These are phyloP conservation scores for Trogon surrucura DNA, from an alignment of 2,113 vertebrate genomes.

Conservation along the genomic window DNA sequence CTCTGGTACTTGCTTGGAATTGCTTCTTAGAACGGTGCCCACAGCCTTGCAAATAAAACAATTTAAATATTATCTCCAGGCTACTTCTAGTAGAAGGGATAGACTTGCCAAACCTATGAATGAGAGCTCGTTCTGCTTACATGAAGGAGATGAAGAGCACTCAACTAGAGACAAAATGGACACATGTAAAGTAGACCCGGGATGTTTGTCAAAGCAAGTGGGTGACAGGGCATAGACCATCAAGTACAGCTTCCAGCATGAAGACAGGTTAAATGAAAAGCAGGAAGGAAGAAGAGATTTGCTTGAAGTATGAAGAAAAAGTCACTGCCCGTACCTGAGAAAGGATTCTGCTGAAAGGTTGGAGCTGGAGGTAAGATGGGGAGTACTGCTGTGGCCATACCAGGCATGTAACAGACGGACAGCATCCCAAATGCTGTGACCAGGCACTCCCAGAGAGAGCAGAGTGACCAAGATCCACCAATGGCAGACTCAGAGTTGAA, in stretches of 20 bases:
- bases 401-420: rapidly evolving
- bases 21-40: neutral
- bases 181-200: rapidly evolving
- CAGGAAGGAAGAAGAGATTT: neutral
- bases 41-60: neutral
- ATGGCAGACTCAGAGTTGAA: neutral
- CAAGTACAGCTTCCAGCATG: neutral
- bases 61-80: neutral
- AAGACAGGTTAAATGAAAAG: neutral
- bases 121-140: neutral
- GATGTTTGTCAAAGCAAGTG: neutral
- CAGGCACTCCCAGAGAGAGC: neutral
- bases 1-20: neutral
- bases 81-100: neutral
- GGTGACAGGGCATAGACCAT: neutral
- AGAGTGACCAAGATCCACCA: neutral
- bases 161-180: neutral
- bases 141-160: neutral
- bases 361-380: neutral
- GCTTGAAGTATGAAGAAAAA: neutral
- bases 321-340: neutral
- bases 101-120: neutral
- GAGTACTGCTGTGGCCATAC: neutral
- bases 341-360: neutral
- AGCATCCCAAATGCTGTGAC: neutral